Conservation (phyloP, 1,140 invertebrate species). For the Nylanderia fulva region DNA sequence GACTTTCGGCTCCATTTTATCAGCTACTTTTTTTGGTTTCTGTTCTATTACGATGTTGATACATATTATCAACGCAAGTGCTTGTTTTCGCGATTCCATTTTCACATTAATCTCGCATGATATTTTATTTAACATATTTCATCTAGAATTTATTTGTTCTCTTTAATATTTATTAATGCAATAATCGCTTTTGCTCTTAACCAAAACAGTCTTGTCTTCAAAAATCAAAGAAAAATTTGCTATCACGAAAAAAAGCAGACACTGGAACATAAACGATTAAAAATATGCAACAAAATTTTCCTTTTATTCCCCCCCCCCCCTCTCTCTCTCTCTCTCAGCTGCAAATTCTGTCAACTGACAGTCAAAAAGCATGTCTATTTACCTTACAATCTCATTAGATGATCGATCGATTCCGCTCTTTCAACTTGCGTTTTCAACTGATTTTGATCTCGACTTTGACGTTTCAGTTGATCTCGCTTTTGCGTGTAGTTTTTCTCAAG, state of each 20-base stretch:
- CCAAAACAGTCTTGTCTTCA: not conserved
- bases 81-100: not conserved
- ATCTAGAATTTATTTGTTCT: not conserved
- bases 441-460: too few species aligned
- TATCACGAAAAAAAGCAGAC: not conserved
- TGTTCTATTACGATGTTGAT: not conserved
- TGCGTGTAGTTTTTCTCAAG: conserved; percentile 54
- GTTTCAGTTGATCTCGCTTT: conserved; percentile 53
- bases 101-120: not conserved
- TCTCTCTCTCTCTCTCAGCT: too few species aligned
- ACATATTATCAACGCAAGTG: too few species aligned
- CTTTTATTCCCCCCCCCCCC: not conserved
- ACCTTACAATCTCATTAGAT: conserved; percentile 6
- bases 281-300: not conserved
- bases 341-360: conserved; percentile 19
- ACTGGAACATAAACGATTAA: not conserved
- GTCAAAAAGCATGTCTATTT: not conserved
- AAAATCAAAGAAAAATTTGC: not conserved
- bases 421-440: conserved; percentile 32
- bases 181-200: not conserved
- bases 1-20: not conserved
- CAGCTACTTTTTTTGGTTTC: not conserved
- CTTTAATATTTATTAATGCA: too few species aligned
- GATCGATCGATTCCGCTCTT: conserved; percentile 6
- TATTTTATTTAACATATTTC: not conserved